These are phyloP conservation scores for Clamator glandarius DNA, from an alignment of 2,797 vertebrate species.

Conservation along the genomic window DNA sequence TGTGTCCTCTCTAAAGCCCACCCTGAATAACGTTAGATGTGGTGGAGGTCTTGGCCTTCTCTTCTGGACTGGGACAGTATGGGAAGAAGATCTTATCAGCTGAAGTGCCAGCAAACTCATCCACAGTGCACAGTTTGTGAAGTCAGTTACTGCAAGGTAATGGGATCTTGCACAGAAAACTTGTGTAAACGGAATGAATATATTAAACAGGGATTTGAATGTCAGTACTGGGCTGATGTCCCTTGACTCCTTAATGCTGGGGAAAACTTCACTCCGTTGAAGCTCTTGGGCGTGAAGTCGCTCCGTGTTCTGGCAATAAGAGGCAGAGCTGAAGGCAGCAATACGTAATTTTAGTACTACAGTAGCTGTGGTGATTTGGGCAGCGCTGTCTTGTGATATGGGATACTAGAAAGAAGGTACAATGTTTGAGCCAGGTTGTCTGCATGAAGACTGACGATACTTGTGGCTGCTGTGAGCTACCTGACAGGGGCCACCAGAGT, in stretches of 20 bases:
- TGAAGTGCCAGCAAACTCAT: neutral
- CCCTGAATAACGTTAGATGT: neutral
- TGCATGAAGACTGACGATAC: neutral
- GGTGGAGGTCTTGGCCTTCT: neutral
- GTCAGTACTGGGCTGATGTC: neutral
- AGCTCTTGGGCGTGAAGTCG: neutral
- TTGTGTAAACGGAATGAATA: neutral
- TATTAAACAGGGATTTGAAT: neutral
- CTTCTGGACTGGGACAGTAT: neutral
- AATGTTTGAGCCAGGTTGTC: neutral
- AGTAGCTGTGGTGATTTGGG: neutral
- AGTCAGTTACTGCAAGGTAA: neutral
- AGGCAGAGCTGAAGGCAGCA: neutral
- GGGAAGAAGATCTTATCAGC: neutral
- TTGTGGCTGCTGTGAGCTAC: neutral
- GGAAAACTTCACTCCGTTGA: neutral
- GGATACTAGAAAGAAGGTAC: neutral
- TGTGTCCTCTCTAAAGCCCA: neutral
- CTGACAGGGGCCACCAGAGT: neutral
- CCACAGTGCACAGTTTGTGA: neutral
- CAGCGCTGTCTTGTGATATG: neutral
- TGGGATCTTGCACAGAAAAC: neutral
- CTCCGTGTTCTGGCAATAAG: neutral
- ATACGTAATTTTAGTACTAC: neutral
- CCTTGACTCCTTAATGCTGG: neutral